Evolutionary conservation across 2,797 vertebrate species (phyloP).

Genomic region (Tauraco hartlaubi): DNA sequence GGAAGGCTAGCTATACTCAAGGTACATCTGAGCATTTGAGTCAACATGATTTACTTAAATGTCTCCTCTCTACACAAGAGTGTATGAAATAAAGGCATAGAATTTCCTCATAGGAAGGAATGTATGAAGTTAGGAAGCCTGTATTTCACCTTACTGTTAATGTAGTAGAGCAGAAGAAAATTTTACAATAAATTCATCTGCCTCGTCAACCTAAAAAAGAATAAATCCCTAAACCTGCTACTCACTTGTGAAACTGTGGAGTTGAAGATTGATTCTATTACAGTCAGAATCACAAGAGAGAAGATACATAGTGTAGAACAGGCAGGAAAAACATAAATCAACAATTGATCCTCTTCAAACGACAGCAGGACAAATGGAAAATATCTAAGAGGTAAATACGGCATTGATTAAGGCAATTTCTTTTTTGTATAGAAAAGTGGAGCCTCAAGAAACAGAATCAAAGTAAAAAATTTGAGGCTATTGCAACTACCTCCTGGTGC

Average conservation of each 20-base stretch:
- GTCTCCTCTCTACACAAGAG: not conserved
- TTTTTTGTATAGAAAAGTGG: not conserved
- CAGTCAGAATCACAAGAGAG: not conserved
- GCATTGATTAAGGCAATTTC: conserved; percentile 7
- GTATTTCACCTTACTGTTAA: not conserved
- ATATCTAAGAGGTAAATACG: not conserved
- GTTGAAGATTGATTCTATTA: not conserved
- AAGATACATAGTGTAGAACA: not conserved
- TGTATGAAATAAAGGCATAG: not conserved
- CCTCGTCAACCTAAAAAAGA: not conserved
- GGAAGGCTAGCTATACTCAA: not conserved
- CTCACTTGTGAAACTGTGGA: not conserved
- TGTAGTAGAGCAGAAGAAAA: not conserved
- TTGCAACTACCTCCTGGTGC: not conserved
- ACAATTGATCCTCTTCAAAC: not conserved
- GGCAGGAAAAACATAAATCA: not conserved
- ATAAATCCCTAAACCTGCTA: not conserved
- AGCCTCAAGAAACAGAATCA: not conserved
- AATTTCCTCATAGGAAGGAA: not conserved
- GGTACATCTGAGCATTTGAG: not conserved
- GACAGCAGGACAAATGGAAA: not conserved
- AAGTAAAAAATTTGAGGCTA: not conserved
- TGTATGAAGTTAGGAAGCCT: not conserved
- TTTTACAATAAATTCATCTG: not conserved
- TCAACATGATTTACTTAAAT: not conserved